These are phyloP conservation scores for Gouania willdenowi DNA, from an alignment of 2,797 vertebrate genomes.

Conservation along the genomic window DNA sequence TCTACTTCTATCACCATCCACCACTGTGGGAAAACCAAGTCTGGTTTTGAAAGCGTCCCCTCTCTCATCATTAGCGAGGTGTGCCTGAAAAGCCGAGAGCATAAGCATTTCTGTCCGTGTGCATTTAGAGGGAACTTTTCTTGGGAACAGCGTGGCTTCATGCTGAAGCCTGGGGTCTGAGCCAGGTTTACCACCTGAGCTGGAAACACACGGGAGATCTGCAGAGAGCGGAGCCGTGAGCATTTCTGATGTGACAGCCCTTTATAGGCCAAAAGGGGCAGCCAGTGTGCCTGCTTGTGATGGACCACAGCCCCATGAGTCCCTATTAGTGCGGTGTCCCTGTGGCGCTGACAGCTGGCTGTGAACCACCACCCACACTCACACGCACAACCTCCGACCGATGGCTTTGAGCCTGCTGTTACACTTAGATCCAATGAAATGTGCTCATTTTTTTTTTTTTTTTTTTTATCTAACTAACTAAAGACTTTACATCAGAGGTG, in stretches of 20 bases:
- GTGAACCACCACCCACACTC: slow-evolving; percentile 58
- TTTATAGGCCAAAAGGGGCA: slow-evolving; percentile 62
- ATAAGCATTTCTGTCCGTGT: slow-evolving; percentile 35
- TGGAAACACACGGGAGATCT: slow-evolving; percentile 36
- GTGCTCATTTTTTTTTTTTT: too few species aligned
- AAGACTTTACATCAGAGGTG: too few species aligned
- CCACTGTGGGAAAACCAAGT: slow-evolving; percentile 46
- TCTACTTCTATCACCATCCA: slow-evolving; percentile 3
- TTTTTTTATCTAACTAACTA: slow-evolving; percentile 40
- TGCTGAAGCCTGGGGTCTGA: slow-evolving; percentile 52
- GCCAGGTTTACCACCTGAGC: slow-evolving; percentile 66
- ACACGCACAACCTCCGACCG: slow-evolving; percentile 26
- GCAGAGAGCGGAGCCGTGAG: slow-evolving; percentile 44
- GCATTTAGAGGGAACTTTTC: slow-evolving; percentile 17
- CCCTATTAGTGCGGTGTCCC: slow-evolving; percentile 77
- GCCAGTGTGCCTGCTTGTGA: slow-evolving; percentile 59
- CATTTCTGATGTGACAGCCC: slow-evolving; percentile 54
- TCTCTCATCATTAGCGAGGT: slow-evolving; percentile 64
- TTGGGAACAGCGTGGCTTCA: slow-evolving; percentile 21
- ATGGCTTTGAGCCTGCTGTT: slow-evolving; percentile 22
- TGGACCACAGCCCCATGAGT: slow-evolving; percentile 63
- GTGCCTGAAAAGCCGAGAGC: slow-evolving; percentile 48
- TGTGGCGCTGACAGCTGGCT: slow-evolving; percentile 76
- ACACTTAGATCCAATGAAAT: slow-evolving; percentile 30
- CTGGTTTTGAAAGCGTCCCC: slow-evolving; percentile 51